Conservation (phyloP, 2,113 vertebrate genomes). For the Psilopsiagon aurifrons region DNA sequence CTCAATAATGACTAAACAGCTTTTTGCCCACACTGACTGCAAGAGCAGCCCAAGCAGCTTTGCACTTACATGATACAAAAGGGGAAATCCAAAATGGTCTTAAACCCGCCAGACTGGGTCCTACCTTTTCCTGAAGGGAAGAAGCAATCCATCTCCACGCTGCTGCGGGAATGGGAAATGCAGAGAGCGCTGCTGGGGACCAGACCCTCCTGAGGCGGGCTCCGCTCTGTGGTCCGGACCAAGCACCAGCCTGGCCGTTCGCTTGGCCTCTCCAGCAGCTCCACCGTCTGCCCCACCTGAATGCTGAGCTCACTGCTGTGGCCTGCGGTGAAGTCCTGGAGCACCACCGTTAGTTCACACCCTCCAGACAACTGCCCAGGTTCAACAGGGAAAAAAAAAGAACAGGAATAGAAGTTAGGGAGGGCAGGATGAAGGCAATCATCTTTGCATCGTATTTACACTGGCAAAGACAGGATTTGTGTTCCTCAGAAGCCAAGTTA, state of each 20-base stretch:
- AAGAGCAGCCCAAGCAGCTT: conserved; percentile 36
- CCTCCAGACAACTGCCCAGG: conserved; percentile 90
- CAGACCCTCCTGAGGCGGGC: conserved; percentile 90
- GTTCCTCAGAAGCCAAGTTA: conserved; percentile 32
- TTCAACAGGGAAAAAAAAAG: neutral
- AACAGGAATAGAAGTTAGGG: neutral
- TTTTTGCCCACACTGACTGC: neutral
- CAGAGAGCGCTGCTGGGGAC: conserved; percentile 92
- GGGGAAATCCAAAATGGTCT: neutral
- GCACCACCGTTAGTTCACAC: conserved; percentile 93
- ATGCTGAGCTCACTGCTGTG: conserved; percentile 90
- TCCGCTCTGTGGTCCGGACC: conserved; percentile 90
- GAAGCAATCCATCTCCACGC: conserved; percentile 98
- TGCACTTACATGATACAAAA: conserved; percentile 53
- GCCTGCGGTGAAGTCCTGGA: conserved; percentile 91
- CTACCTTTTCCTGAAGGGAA: conserved; percentile 96
- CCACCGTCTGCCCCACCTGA: conserved; percentile 94
- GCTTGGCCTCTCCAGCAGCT: conserved; percentile 91
- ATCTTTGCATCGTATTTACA: conserved; percentile 53
- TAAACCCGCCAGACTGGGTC: neutral
- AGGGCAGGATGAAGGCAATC: conserved; percentile 8
- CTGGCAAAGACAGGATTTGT: conserved; percentile 37
- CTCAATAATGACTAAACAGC: neutral
- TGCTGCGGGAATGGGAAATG: conserved; percentile 94
- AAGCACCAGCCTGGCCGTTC: conserved; percentile 95